phyloP scores from a whole-genome alignment of 2,797 vertebrate species.

The Falco berigora region DNA sequence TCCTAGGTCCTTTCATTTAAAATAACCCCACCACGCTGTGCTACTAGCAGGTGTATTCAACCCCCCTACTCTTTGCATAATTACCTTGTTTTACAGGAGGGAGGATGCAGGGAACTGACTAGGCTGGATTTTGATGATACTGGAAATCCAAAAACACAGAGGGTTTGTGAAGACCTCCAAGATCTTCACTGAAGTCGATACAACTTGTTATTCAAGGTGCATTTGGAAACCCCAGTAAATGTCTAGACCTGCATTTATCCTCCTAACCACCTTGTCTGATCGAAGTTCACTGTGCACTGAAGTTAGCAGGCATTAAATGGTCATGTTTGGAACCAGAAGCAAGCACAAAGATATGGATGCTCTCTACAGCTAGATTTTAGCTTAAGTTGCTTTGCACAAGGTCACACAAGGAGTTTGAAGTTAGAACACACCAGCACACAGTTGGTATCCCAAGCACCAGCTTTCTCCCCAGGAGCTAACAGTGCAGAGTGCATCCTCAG shows the following conservation, averaged over 20 bases:
- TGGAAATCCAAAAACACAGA: neutral
- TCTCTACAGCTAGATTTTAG: neutral
- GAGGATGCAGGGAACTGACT: neutral
- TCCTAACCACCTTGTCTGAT: neutral
- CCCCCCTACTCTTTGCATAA: neutral
- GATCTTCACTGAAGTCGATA: neutral
- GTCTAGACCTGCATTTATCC: neutral
- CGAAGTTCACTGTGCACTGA: neutral
- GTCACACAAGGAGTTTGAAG: neutral
- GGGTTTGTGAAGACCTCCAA: neutral
- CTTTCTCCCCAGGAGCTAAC: neutral
- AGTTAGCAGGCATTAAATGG: neutral
- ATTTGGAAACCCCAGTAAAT: neutral
- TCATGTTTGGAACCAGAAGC: neutral
- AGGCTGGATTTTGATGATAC: neutral
- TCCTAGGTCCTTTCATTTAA: neutral
- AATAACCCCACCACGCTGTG: neutral
- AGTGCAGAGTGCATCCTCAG: neutral
- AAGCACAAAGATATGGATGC: neutral
- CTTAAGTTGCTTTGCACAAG: neutral
- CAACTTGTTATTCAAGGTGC: neutral
- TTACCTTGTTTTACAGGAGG: neutral
- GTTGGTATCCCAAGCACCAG: neutral
- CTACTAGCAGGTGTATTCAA: neutral
- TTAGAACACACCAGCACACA: neutral